A percentile compares a stretch with the other conserved stretches of the same genome.
Evolutionary conservation across 1,140 invertebrate species (phyloP).

Genomic region (Drosophila lowei): DNA sequence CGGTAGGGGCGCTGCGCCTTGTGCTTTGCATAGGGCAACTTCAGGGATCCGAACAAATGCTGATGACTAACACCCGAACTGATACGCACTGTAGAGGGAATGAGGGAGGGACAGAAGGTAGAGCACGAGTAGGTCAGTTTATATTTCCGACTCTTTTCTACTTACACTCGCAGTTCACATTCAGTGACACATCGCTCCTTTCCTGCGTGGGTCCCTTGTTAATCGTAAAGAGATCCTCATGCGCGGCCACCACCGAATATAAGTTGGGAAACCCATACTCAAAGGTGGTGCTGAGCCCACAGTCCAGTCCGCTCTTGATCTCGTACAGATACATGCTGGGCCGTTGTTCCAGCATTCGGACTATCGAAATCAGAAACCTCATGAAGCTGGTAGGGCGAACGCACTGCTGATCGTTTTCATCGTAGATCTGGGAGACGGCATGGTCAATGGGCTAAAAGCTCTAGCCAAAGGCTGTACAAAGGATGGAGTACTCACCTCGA

Average conservation of each 20-base stretch:
- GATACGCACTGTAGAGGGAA: conserved; percentile 41
- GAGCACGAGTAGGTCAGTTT: too few relatives aligned
- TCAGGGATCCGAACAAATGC: conserved; percentile 48
- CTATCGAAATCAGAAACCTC: conserved; percentile 66
- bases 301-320: conserved; percentile 61
- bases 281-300: conserved; percentile 60
- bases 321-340: conserved; percentile 64
- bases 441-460: not conserved
- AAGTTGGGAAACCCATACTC: conserved; percentile 83
- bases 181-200: conserved; percentile 61
- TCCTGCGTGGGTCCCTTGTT: conserved; percentile 65
- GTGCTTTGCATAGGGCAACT: conserved; percentile 54
- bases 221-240: conserved; percentile 84
- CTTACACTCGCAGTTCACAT: conserved; percentile 65
- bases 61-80: conserved; percentile 32
- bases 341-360: conserved; percentile 66
- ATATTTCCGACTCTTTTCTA: not conserved
- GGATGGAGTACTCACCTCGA: conserved; percentile 54
- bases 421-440: conserved; percentile 37
- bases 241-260: conserved; percentile 84
- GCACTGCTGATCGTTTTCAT: conserved; percentile 39
- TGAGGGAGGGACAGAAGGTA: not conserved
- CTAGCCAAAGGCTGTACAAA: not conserved
- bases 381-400: conserved; percentile 69
- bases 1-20: conserved; percentile 41